Conservation (phyloP, 2,113 vertebrate genomes). For the Turnix velox region DNA sequence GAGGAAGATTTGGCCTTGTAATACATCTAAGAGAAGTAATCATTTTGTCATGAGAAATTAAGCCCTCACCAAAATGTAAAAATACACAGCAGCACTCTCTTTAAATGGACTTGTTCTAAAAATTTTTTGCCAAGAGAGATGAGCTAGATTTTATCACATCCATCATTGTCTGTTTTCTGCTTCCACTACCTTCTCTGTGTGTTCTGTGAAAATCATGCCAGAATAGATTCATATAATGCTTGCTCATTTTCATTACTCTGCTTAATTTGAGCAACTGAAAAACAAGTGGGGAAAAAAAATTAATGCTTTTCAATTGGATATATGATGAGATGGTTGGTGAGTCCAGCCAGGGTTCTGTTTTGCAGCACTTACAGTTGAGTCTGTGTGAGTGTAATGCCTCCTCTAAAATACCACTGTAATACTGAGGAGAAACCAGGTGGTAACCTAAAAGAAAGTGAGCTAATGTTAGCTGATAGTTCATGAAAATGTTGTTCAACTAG, state of each 20-base stretch:
- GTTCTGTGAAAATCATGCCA: not conserved
- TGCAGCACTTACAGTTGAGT: not conserved
- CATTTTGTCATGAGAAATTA: not conserved
- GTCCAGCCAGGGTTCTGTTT: not conserved
- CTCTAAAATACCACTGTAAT: not conserved
- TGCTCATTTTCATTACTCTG: not conserved
- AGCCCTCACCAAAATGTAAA: not conserved
- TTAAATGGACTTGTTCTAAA: not conserved
- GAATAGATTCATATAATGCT: not conserved
- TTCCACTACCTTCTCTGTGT: not conserved
- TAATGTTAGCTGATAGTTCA: not conserved
- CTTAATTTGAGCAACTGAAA: not conserved
- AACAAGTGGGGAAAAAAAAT: not conserved
- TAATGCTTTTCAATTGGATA: not conserved
- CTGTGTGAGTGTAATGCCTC: not conserved
- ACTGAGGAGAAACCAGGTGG: not conserved
- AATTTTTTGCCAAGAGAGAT: not conserved
- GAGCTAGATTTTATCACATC: not conserved
- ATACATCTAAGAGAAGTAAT: not conserved
- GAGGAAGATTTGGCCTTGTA: not conserved
- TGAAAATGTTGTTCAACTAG: not conserved
- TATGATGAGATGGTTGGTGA: not conserved
- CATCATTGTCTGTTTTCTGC: not conserved
- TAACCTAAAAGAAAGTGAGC: not conserved
- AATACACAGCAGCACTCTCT: not conserved